Evolutionary conservation across 2,888 invertebrate species (phyloP), one percentile per base, ranked within the genome.

Genomic region (Ormyrus pomaceus): DNA sequence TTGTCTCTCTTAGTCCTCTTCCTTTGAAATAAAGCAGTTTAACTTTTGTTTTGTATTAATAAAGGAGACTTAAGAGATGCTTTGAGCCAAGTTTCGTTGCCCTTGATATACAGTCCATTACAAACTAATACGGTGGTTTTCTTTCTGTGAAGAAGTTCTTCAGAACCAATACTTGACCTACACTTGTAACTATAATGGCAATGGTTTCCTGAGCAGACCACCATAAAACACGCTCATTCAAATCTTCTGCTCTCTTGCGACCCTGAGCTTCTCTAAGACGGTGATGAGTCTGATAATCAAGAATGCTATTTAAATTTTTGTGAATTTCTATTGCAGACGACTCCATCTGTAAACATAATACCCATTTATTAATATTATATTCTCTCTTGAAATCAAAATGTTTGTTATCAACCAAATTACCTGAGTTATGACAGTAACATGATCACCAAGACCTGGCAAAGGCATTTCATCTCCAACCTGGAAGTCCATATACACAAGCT

Each of bases 251-350:
- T 80, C 98, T 93, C 88, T 97, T 98, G 73, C 99, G 94, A 71
- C 98, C 96, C 90, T 98, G 98, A 2, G 99, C 95, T 92, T 99
- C 99, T 73, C 98, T 93, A 82, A 99, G 91, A 80, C 98, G 94
- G 91, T 99, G 98, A 92, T 99, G 99, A 6, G 99, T 99, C 92
- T 99, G 99, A 87, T 96, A 96, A 91, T 99, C 99, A 83, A 98
- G 93, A 76, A 99, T 96, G 83, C 94, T 94, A 86, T 96, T 96
- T 69, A 99, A 92, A 82, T 96, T 95, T 89, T 97, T 96, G 90
- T 99, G 98, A 83, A 98, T 95, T 89, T 95, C 95, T 89, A 96
- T 95, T 5, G 97, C 95, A 9, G 97, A 96, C 6, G 97, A 94
- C 91, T 99, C 99, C 95, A 99, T 95, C 97, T 98, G 91, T 84